Evolutionary conservation across 2,888 invertebrate genomes (phyloP).

Genomic region (Acronicta aceris): DNA sequence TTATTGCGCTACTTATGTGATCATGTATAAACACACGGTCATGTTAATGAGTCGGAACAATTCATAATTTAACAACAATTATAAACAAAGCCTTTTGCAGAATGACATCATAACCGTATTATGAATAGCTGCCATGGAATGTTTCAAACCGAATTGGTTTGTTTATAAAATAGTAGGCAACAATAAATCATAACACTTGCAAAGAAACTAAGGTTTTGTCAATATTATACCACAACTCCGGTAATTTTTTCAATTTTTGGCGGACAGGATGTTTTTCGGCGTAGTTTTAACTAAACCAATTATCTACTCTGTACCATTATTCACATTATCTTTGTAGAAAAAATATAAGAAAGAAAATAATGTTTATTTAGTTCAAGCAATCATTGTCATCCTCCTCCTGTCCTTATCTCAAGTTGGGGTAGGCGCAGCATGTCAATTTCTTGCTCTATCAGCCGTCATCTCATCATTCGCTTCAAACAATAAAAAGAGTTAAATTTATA

Average conservation of each 20-base stretch:
- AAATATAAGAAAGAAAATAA: too few relatives aligned
- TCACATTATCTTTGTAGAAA: too few relatives aligned
- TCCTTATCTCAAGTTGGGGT: too few relatives aligned
- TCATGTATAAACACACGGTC: slow-evolving; percentile 13
- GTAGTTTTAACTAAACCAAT: neutral
- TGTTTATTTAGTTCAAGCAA: too few relatives aligned
- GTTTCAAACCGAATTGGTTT: slow-evolving; percentile 25
- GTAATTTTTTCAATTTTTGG: neutral
- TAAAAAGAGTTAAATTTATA: too few relatives aligned
- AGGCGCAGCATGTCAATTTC: too few relatives aligned
- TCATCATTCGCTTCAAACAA: too few relatives aligned
- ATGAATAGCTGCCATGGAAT: slow-evolving; percentile 23
- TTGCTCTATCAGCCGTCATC: too few relatives aligned
- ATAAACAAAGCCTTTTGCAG: slow-evolving; percentile 23
- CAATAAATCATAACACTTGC: slow-evolving; percentile 23
- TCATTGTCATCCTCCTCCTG: too few relatives aligned
- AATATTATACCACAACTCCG: slow-evolving; percentile 2
- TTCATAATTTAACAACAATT: slow-evolving; percentile 22
- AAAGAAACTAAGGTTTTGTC: slow-evolving; percentile 6
- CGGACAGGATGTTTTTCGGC: neutral
- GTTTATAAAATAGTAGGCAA: slow-evolving; percentile 33
- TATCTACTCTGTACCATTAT: too few relatives aligned
- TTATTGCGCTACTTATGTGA: slow-evolving; percentile 6
- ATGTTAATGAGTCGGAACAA: slow-evolving; percentile 31
- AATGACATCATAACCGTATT: slow-evolving; percentile 22